These are phyloP conservation scores for Meteorus cinctellus DNA, from an alignment of 2,888 invertebrate genomes.

Conservation along the genomic window DNA sequence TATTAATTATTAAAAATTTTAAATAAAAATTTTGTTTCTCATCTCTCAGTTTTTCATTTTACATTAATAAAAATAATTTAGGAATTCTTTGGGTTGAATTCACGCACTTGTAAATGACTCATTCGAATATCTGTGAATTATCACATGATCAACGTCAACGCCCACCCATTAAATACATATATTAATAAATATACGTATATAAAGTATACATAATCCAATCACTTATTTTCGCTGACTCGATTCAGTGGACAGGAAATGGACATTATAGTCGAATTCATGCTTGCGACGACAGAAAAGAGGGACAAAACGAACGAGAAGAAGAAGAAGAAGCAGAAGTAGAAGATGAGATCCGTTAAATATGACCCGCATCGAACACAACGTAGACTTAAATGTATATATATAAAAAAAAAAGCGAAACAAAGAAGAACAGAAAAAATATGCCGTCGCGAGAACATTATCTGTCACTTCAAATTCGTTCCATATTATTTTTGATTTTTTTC, in stretches of 20 bases:
- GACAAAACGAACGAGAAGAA: background rate
- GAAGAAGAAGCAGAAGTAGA: background rate
- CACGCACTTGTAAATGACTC: conserved; percentile 24
- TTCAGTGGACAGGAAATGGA: conserved; percentile 36
- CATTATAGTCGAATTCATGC: conserved; percentile 36
- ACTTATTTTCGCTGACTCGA: background rate
- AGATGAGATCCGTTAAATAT: conserved; percentile 37
- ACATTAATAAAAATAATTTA: too few species aligned
- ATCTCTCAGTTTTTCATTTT: too few species aligned
- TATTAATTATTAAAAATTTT: too few species aligned
- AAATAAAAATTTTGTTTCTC: too few species aligned
- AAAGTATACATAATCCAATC: background rate
- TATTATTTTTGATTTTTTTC: background rate
- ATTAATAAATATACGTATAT: background rate
- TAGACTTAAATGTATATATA: conserved; percentile 1
- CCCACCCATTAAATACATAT: conserved; percentile 24
- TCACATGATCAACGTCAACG: conserved; percentile 20
- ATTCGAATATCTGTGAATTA: conserved; percentile 25
- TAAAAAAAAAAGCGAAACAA: too few species aligned
- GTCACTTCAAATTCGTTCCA: conserved; percentile 17
- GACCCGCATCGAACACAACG: conserved; percentile 26
- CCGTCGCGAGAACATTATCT: conserved; percentile 18
- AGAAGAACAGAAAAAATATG: conserved; percentile 10
- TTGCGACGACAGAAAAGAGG: conserved; percentile 19
- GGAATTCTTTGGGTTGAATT: too few species aligned